Evolutionary conservation across 2,888 invertebrate genomes (phyloP), one percentile per base, ranked within the genome.

Genomic region (Dolichopus griseipennis): DNA sequence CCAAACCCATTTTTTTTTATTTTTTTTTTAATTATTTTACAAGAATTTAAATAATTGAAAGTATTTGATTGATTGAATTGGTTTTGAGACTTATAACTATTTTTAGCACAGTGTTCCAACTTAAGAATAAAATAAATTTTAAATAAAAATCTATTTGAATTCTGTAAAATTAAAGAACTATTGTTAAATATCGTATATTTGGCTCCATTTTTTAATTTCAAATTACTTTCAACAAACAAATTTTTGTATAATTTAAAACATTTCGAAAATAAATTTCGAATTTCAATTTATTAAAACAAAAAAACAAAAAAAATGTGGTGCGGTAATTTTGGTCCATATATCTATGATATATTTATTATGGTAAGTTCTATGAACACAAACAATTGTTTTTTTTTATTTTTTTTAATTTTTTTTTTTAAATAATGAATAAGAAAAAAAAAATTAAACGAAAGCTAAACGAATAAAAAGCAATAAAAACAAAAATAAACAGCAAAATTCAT

Each of bases 331-430:
- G 86, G 89, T 90, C 91, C 92, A 94, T 94, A 94, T 94, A 94
- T 94, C 94, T 92, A 93, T 94, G 94, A 94, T 94, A 94, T 94
- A 93, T 93, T 88, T 87, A 83, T 84, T 85, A 85, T 65, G 67
- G 93, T 94, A 94, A 90, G 94, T 94, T 94, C 94, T 92, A 90
- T 94, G 94, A 94, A 94, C 94, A 83, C 52, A 52, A 52, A 52
- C 15, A 12, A 52, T 18, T 52, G 15, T 52, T 52, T 52, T 37
- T 52, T 52, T 52, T 52, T 52, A 18, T 52, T 52, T 18, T 52
- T 52, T 52, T 18, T 52, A 18, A 52, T 5, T 27, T 27, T 12
- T 41, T 12, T 41, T 41, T 41, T 12, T 12, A 41, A 5, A 12
- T 15, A 41, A 41, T 15, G 8, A 52, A 52, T 52, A 52, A 52